Evolutionary conservation across 2,797 vertebrate genomes (phyloP).

Genomic region (Tenualosa ilisha): DNA sequence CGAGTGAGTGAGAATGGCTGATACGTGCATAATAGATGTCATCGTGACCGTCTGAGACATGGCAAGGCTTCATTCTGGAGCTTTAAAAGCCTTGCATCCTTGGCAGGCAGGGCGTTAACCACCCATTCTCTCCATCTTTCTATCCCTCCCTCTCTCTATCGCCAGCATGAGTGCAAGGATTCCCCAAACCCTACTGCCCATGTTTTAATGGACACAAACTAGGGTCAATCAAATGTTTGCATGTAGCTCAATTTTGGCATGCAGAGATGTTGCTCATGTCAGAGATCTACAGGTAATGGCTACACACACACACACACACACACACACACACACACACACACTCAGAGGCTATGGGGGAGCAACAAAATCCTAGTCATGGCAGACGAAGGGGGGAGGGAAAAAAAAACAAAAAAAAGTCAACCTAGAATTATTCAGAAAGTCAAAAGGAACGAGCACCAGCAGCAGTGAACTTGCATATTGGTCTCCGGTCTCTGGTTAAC

Average conservation of each 20-base stretch:
- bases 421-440: not conserved
- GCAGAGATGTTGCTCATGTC: not conserved
- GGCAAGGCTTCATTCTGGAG: slow-evolving; percentile 66
- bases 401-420: not conserved
- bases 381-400: not conserved
- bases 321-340: no score
- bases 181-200: not conserved
- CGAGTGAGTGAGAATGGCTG: not conserved
- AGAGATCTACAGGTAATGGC: not conserved
- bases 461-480: not conserved
- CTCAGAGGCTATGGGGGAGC: not conserved
- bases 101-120: slow-evolving; percentile 15
- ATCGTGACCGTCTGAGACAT: slow-evolving; percentile 60
- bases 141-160: not conserved
- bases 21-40: slow-evolving; percentile 59
- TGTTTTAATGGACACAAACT: not conserved
- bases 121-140: not conserved
- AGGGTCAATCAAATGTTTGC: not conserved
- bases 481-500: not conserved
- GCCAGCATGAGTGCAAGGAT: not conserved
- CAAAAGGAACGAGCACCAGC: not conserved
- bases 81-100: slow-evolving; percentile 70
- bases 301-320: no score
- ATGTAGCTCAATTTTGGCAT: not conserved
- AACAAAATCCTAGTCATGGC: not conserved